These are phyloP conservation scores for Hapalemur alaotrensis DNA, from an alignment of 2,797 vertebrate genomes.

Conservation along the genomic window DNA sequence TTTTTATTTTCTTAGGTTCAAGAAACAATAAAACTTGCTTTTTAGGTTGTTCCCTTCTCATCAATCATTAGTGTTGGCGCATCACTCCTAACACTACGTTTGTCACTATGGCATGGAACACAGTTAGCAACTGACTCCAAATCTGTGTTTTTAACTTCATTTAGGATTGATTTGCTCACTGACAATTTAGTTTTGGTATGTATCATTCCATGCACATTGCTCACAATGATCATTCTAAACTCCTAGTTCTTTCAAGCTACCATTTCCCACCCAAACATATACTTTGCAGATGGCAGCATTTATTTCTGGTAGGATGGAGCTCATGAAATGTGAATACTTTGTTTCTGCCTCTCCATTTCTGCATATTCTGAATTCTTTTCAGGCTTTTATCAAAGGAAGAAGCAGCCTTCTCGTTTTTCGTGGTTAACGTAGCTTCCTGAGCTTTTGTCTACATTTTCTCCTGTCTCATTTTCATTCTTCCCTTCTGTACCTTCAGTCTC, in stretches of 20 bases:
- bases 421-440: not conserved
- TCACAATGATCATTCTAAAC: not conserved
- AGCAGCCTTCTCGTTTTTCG: not conserved
- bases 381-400: not conserved
- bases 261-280: not conserved
- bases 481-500: not conserved
- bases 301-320: not conserved
- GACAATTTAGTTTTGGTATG: not conserved
- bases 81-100: not conserved
- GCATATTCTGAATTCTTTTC: not conserved
- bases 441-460: not conserved
- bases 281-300: not conserved
- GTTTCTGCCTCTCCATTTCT: not conserved
- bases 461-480: not conserved
- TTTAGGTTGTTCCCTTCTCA: not conserved
- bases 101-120: not conserved
- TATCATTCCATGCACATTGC: not conserved
- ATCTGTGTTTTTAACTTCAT: not conserved
- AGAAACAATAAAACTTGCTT: not conserved
- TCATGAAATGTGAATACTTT: not conserved
- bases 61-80: not conserved
- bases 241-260: not conserved
- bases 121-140: not conserved
- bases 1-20: not conserved
- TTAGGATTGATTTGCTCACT: not conserved